These are phyloP conservation scores for Teleogryllus oceanicus DNA, from an alignment of 2,888 invertebrate genomes.

Conservation along the genomic window DNA sequence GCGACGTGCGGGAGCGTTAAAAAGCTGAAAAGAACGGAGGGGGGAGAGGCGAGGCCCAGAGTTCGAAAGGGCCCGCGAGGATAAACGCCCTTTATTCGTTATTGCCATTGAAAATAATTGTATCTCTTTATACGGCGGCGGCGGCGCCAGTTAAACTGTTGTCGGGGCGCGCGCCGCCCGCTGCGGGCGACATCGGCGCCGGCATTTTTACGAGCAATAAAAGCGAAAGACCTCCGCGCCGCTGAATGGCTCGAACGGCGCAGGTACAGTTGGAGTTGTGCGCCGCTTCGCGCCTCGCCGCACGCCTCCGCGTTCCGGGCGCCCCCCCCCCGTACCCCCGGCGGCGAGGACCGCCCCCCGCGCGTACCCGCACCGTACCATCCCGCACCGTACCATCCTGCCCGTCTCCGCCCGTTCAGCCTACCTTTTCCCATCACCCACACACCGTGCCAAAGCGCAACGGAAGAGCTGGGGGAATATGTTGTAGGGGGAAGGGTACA, in stretches of 20 bases:
- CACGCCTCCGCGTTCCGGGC: too few species aligned
- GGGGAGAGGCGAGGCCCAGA: not conserved
- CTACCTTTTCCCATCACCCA: too few species aligned
- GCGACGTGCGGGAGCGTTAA: too few species aligned
- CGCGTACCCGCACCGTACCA: too few species aligned
- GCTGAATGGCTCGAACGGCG: not conserved
- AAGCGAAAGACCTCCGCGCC: slow-evolving; percentile 3
- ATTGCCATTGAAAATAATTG: not conserved
- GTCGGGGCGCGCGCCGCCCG: not conserved
- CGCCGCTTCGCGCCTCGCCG: not conserved
- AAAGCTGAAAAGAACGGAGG: not conserved
- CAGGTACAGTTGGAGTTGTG: not conserved
- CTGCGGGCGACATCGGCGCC: not conserved
- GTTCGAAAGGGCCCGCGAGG: not conserved
- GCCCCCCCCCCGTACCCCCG: too few species aligned
- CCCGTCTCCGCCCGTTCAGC: too few species aligned
- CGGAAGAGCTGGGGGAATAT: too few species aligned
- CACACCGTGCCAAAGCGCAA: too few species aligned
- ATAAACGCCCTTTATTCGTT: not conserved
- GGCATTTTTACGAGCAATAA: not conserved
- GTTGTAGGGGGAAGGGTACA: too few species aligned
- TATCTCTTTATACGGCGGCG: not conserved
- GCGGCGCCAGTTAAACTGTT: not conserved
- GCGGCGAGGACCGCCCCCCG: too few species aligned
- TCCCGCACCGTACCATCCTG: too few species aligned